phyloP scores from a whole-genome alignment of 2,113 vertebrate species.

The Amblyornis subalaris region DNA sequence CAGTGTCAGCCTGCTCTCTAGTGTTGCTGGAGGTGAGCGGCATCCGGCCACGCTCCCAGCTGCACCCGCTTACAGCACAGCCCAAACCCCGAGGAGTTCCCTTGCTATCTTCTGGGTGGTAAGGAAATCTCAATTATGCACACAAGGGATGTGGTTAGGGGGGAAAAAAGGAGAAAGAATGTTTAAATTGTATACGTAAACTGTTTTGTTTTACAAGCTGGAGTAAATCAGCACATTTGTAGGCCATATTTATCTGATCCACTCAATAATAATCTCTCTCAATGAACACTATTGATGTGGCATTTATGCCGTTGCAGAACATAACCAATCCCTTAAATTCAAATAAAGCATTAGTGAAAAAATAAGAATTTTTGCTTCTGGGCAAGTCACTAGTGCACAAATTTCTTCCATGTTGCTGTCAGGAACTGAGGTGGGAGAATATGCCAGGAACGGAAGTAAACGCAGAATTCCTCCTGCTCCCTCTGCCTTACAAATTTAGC shows the following conservation, averaged over 20 bases:
- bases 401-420: slow-evolving; percentile 15
- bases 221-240: slow-evolving; percentile 75
- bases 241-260: slow-evolving; percentile 73
- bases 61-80: slow-evolving; percentile 67
- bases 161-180: slow-evolving; percentile 64
- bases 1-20: slow-evolving; percentile 77
- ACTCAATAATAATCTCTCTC: slow-evolving; percentile 52
- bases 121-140: slow-evolving; percentile 75
- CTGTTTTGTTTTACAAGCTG: slow-evolving; percentile 76
- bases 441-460: background rate
- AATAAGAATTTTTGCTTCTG: slow-evolving; percentile 60
- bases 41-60: slow-evolving; percentile 68
- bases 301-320: slow-evolving; percentile 55
- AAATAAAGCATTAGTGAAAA: slow-evolving; percentile 58
- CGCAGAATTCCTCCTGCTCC: background rate
- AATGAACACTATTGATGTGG: slow-evolving; percentile 67
- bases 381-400: slow-evolving; percentile 29
- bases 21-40: slow-evolving; percentile 43
- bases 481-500: background rate
- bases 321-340: slow-evolving; percentile 62
- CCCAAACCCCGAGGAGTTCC: slow-evolving; percentile 64
- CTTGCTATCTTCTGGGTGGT: slow-evolving; percentile 67
- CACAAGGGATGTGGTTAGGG: slow-evolving; percentile 79
- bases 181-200: slow-evolving; percentile 79
- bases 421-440: background rate